Percentiles rank a stretch among this genome's conserved stretches.
These are phyloP conservation scores for Polydrusus tereticollis DNA, from an alignment of 2,888 invertebrate genomes.

Conservation along the genomic window DNA sequence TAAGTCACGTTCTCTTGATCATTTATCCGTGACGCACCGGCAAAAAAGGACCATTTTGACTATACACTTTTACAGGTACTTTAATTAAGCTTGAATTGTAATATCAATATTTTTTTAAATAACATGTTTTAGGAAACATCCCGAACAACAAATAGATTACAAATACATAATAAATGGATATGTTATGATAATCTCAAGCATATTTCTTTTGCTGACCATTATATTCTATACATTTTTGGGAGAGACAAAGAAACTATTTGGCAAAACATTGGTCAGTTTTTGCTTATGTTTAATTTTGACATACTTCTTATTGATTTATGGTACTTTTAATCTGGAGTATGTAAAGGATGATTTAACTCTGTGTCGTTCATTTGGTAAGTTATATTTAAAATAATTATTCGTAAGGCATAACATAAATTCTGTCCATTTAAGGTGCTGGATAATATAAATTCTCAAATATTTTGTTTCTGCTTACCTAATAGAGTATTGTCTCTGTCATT, in stretches of 20 bases:
- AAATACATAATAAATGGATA: slow-evolving; percentile 54
- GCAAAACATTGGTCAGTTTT: slow-evolving; percentile 56
- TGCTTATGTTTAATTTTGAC: slow-evolving; percentile 50
- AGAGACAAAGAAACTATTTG: slow-evolving; percentile 56
- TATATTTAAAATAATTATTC: not conserved
- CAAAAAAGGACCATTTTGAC: no score
- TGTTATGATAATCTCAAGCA: slow-evolving; percentile 53
- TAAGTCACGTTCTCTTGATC: no score
- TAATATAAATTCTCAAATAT: no score
- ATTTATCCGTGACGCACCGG: no score
- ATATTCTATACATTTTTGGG: slow-evolving; percentile 51
- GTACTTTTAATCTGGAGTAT: slow-evolving; percentile 39
- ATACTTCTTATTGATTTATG: slow-evolving; percentile 50
- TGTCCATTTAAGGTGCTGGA: no score
- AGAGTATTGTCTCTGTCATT: no score
- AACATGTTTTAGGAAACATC: slow-evolving; percentile 22
- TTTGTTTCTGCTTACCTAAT: no score
- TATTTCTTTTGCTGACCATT: slow-evolving; percentile 53
- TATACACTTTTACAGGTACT: no score
- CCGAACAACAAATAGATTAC: slow-evolving; percentile 25
- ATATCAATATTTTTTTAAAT: no score
- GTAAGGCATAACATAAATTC: no score
- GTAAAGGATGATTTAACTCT: slow-evolving; percentile 18
- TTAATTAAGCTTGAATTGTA: no score
- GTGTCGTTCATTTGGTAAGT: slow-evolving; percentile 34